phyloP scores from a whole-genome alignment of 2,113 vertebrate genomes.

The Chionomys nivalis region DNA sequence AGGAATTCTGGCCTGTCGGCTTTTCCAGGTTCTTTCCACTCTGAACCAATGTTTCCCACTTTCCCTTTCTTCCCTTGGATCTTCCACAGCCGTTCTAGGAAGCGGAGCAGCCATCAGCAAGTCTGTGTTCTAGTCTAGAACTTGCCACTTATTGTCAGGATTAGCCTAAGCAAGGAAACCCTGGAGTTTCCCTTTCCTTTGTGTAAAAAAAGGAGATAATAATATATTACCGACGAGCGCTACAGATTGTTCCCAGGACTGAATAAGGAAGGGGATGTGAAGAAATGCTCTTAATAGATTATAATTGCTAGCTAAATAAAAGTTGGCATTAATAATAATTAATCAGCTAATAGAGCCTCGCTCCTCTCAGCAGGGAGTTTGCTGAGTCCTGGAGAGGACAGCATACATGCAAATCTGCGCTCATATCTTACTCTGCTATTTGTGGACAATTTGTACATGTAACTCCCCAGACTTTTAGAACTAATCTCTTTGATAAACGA shows the following conservation, averaged over 20 bases:
- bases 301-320: constrained; percentile 76
- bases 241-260: constrained; percentile 67
- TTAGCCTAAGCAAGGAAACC: background rate
- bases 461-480: background rate
- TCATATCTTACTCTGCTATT: background rate
- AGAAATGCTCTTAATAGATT: constrained; percentile 73
- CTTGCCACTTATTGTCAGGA: background rate
- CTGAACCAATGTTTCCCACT: background rate
- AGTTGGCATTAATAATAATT: constrained; percentile 72
- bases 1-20: constrained; percentile 7
- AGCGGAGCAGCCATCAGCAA: background rate
- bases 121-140: background rate
- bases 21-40: background rate
- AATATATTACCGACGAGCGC: constrained; percentile 68
- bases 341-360: constrained; percentile 63
- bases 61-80: background rate
- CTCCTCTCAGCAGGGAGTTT: constrained; percentile 19
- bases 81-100: background rate
- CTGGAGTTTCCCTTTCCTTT: constrained; percentile 39
- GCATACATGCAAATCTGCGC: background rate
- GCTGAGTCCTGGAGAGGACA: constrained; percentile 1
- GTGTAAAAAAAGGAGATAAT: constrained; percentile 67
- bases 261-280: constrained; percentile 61
- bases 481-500: background rate
- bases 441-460: background rate